These are phyloP conservation scores for Tenualosa ilisha DNA, from an alignment of 2,797 vertebrate species.

Conservation along the genomic window DNA sequence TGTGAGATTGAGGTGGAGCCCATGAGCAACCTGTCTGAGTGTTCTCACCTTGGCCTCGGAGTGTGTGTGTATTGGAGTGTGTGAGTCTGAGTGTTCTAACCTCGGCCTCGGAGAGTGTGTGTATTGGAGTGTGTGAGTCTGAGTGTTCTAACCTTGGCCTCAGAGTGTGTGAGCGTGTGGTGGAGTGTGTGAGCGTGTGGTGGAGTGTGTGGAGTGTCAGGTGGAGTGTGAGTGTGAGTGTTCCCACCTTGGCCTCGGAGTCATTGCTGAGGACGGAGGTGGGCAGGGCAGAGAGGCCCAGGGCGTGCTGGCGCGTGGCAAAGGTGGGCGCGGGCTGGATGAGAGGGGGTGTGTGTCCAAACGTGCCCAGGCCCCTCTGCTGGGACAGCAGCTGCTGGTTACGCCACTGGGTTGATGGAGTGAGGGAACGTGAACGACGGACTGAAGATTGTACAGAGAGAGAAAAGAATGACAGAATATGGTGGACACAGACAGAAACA, in stretches of 20 bases:
- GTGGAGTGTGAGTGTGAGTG: too few species aligned
- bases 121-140: too few species aligned
- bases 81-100: not conserved
- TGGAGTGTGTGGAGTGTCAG: not conserved
- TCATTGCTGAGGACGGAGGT: slow-evolving; percentile 64
- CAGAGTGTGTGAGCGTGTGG: not conserved
- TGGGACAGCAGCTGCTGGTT: slow-evolving; percentile 88
- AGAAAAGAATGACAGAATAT: not conserved
- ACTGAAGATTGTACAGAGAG: slow-evolving; percentile 71
- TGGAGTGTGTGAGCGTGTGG: not conserved
- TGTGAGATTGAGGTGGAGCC: not conserved
- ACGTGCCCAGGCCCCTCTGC: slow-evolving; percentile 87
- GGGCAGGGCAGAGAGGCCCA: slow-evolving; percentile 70
- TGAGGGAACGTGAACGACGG: slow-evolving; percentile 90
- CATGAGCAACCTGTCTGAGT: not conserved
- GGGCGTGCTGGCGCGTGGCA: slow-evolving; percentile 73
- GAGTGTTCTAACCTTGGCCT: too few species aligned
- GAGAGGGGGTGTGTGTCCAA: slow-evolving; percentile 87
- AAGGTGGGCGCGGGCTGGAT: slow-evolving; percentile 85
- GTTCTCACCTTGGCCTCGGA: not conserved
- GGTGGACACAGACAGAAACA: too few species aligned
- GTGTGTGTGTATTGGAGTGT: not conserved
- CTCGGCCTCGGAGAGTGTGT: too few species aligned
- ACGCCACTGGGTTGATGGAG: slow-evolving; percentile 86
- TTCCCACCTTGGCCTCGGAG: slow-evolving; percentile 60